Conservation (phyloP, 2,888 invertebrate genomes). For the Andrena bucephala region DNA sequence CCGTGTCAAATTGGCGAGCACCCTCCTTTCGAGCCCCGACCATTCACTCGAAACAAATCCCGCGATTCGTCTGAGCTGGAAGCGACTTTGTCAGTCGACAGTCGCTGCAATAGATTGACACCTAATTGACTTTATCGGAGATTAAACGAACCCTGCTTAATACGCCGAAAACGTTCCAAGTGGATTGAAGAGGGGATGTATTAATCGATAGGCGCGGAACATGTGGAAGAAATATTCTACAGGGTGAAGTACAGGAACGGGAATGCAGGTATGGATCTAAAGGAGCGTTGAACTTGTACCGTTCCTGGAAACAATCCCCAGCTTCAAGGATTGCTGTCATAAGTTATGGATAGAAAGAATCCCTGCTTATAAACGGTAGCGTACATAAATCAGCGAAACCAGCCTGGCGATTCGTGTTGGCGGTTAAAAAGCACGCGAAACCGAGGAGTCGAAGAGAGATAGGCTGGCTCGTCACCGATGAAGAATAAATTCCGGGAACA, state of each 20-base stretch:
- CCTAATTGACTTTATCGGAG: conserved; percentile 7
- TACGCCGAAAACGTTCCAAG: neutral
- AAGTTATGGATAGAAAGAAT: too few relatives aligned
- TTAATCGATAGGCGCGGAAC: neutral
- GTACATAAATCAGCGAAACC: neutral
- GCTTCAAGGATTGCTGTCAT: too few relatives aligned
- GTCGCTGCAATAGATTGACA: conserved; percentile 22
- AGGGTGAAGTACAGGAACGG: neutral
- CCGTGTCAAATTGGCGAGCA: conserved; percentile 62
- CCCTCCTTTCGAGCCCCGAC: conserved; percentile 14
- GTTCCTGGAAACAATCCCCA: too few relatives aligned
- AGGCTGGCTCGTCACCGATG: conserved; percentile 60
- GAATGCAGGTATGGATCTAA: too few relatives aligned
- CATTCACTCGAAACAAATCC: conserved; percentile 29
- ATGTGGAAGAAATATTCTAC: too few relatives aligned
- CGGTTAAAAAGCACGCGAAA: conserved; percentile 16
- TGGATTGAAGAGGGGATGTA: neutral
- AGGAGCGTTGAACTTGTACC: too few relatives aligned
- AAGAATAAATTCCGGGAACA: conserved; percentile 73
- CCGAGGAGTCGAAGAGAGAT: conserved; percentile 13
- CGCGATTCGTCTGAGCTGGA: conserved; percentile 41
- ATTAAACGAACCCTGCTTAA: neutral
- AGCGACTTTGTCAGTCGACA: conserved; percentile 27
- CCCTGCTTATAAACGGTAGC: too few relatives aligned
- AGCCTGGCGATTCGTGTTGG: conserved; percentile 26